Evolutionary conservation across 2,113 vertebrate species (phyloP).

Genomic region (Lampris megalopsis): DNA sequence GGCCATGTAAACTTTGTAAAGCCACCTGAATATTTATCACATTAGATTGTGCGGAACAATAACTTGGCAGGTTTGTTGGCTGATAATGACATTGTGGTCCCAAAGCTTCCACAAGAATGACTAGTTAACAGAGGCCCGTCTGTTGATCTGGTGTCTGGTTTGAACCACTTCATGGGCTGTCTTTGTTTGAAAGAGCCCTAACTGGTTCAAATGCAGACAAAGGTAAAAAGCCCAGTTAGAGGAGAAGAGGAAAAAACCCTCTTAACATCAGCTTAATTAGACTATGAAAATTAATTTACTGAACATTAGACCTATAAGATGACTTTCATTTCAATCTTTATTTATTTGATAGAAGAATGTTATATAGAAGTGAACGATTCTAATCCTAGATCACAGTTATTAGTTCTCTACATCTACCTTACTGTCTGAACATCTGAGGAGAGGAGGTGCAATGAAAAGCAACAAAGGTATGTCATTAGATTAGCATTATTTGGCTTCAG

Average conservation of each 20-base stretch:
- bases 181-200: conserved; percentile 44
- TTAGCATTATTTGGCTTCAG: not conserved
- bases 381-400: not conserved
- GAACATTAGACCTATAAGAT: conserved; percentile 40
- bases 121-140: conserved; percentile 71
- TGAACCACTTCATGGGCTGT: conserved; percentile 37
- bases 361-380: not conserved
- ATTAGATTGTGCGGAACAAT: conserved; percentile 43
- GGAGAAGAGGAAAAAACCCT: conserved; percentile 33
- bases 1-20: not conserved
- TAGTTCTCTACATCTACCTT: too few relatives aligned
- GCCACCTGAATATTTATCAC: conserved; percentile 25
- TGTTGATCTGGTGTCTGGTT: conserved; percentile 62
- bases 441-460: not conserved
- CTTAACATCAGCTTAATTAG: conserved; percentile 43
- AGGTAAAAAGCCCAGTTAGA: conserved; percentile 23
- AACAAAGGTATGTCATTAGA: not conserved
- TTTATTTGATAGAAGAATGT: conserved; percentile 27
- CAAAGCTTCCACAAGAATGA: conserved; percentile 70
- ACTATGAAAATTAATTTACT: conserved; percentile 43
- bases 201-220: conserved; percentile 51
- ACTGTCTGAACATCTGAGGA: too few relatives aligned
- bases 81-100: conserved; percentile 73
- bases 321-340: conserved; percentile 28
- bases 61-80: conserved; percentile 58